Evolutionary conservation across 2,797 vertebrate genomes (phyloP), one percentile per base, ranked within the genome.

Genomic region (Streptopelia turtur): DNA sequence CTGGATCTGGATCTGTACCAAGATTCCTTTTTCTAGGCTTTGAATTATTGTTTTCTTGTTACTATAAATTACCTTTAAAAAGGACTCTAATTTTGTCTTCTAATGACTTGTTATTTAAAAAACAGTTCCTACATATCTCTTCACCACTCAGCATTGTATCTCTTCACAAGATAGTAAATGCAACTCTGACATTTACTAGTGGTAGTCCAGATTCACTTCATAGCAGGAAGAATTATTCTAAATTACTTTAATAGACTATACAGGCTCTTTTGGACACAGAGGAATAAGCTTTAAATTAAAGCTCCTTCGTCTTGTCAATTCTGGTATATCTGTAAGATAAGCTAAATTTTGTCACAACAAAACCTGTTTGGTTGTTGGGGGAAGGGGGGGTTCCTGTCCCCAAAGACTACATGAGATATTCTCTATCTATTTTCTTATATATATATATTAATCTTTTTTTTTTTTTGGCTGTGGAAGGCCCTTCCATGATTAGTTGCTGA

Each of bases 31-130:
- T 88, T 56, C 66, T 88, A 93, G 60, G 9, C 39, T 83, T 93
- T 95, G 43, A 87, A 84, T 84, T 95, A 84, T 31, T 93, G 81
- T 74, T 89, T 93, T 77, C 66, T 80, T 47, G 18, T 85, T 72
- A 60, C 24, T 41, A 37, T 57, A 76, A 90, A 80, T 91, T 89
- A 60, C 39, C 18, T 96, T 92, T 78, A 24, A 70, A 84, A 91
- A 86, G 47, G 24, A n/a, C 43, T 76, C 24, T 75, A 35, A 85
- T 78, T 91, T 91, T 6, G 3, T 82, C 60, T 69, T 71, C 35
- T 84, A 89, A 83, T 74, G n/a, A 74, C 43, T 66, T 69, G 8
- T 45, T 93, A 69, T 52, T 66, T 30, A 55, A 84, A 81, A 81
- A 30, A 63, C 24, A 55, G 45, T 69, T 68, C 13, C 31, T 70